These are phyloP conservation scores for Arge pagana DNA, from an alignment of 2,888 invertebrate genomes.

Conservation along the genomic window DNA sequence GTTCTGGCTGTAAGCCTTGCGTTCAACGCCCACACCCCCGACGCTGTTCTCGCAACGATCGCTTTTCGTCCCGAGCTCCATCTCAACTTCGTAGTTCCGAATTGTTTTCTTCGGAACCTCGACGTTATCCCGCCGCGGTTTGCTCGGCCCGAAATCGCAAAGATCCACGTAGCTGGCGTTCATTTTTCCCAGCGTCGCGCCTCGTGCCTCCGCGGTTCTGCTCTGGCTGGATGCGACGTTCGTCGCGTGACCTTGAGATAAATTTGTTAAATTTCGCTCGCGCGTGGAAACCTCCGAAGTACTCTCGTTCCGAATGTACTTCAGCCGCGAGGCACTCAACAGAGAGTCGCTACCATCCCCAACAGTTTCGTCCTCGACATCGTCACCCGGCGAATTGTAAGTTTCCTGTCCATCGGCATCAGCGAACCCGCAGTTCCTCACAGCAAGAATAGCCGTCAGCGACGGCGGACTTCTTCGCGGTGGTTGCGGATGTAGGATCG, in stretches of 20 bases:
- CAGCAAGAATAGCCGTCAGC: conserved; percentile 44
- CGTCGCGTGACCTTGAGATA: conserved; percentile 31
- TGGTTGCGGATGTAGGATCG: conserved; percentile 79
- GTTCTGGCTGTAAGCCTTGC: conserved; percentile 24
- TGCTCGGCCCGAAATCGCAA: neutral
- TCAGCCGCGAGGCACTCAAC: conserved; percentile 65
- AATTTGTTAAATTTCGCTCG: conserved; percentile 13
- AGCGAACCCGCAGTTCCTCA: conserved; percentile 49
- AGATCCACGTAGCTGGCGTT: conserved; percentile 10
- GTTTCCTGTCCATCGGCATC: conserved; percentile 58
- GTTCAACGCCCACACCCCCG: too few species aligned
- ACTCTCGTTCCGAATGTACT: conserved; percentile 35
- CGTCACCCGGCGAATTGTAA: conserved; percentile 64
- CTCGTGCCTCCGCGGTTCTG: conserved; percentile 7
- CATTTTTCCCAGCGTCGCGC: conserved; percentile 2
- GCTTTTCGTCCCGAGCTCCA: conserved; percentile 28
- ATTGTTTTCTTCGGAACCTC: conserved; percentile 28
- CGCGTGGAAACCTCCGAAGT: neutral
- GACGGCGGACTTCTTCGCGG: conserved; percentile 68
- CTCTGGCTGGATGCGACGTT: conserved; percentile 28
- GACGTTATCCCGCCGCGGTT: neutral
- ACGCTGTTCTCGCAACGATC: conserved; percentile 29
- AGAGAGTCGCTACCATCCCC: conserved; percentile 70
- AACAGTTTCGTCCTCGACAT: conserved; percentile 54
- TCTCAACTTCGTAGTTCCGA: conserved; percentile 29